Percentiles rank a stretch among this genome's conserved stretches.
Evolutionary conservation across 2,797 vertebrate genomes (phyloP).

Genomic region (Megalops cyprinoides): DNA sequence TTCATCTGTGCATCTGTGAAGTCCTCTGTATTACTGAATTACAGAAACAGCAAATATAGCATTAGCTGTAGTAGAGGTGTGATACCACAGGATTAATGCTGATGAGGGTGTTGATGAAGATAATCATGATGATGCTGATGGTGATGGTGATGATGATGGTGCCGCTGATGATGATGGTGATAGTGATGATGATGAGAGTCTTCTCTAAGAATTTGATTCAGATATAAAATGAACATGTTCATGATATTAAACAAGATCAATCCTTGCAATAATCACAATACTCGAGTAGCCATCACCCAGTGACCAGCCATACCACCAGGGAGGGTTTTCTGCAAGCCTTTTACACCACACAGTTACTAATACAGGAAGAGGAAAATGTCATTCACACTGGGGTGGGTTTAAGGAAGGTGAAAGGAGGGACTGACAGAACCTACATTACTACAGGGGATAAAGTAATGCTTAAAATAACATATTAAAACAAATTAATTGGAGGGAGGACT

Average conservation of each 20-base stretch:
- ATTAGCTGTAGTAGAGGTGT: not conserved
- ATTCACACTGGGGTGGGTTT: not conserved
- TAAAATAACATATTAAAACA: not conserved
- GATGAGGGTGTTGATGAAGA: not conserved
- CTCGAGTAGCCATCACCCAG: not conserved
- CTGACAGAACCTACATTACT: not conserved
- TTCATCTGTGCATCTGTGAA: no score
- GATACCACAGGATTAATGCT: not conserved
- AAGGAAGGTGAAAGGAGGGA: not conserved
- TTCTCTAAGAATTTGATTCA: no score
- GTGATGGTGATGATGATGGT: not conserved
- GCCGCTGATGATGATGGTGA: not conserved
- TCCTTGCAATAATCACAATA: no score
- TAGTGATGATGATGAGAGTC: no score
- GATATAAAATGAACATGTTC: no score
- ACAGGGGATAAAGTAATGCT: not conserved
- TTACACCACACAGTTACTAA: not conserved
- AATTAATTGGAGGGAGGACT: not conserved
- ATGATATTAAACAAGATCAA: no score
- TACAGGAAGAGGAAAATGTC: slow-evolving; percentile 27
- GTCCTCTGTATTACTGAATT: not conserved
- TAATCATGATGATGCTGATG: not conserved
- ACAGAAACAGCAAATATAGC: not conserved
- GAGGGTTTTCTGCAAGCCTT: no score
- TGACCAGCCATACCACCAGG: not conserved